Evolutionary conservation across 2,797 vertebrate genomes (phyloP).

Genomic region (Acrossocheilus fasciatus): DNA sequence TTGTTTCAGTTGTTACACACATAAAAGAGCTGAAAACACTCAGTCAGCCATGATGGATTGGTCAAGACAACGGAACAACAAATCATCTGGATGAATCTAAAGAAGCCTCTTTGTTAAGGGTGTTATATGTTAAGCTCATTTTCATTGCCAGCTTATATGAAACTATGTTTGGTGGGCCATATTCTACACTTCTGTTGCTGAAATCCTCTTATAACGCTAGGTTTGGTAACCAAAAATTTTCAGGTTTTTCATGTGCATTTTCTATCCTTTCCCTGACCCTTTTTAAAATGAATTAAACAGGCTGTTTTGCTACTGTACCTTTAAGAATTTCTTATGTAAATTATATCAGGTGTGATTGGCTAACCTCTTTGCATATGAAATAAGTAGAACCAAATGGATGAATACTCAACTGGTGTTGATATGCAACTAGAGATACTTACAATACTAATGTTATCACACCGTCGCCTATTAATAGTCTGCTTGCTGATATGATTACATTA

Average conservation of each 20-base stretch:
- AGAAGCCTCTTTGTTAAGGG: slow-evolving; percentile 21
- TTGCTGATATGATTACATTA: not conserved
- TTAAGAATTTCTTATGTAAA: not conserved
- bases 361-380: not conserved
- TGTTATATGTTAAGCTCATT: not conserved
- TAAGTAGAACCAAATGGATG: not conserved
- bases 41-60: slow-evolving; percentile 20
- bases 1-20: slow-evolving; percentile 35
- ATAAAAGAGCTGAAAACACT: slow-evolving; percentile 31
- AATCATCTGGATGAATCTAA: slow-evolving; percentile 14
- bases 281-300: not conserved
- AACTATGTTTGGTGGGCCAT: not conserved
- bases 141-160: not conserved
- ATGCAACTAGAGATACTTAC: too few relatives aligned
- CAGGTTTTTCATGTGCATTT: not conserved
- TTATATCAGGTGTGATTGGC: too few relatives aligned
- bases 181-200: not conserved
- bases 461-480: not conserved
- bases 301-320: not conserved
- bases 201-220: not conserved
- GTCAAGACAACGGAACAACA: slow-evolving; percentile 31
- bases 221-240: not conserved
- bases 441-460: not conserved
- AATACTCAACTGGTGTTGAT: not conserved
- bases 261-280: not conserved